Conservation (phyloP, 2,888 invertebrate genomes). For the Zelleria hepariella region DNA sequence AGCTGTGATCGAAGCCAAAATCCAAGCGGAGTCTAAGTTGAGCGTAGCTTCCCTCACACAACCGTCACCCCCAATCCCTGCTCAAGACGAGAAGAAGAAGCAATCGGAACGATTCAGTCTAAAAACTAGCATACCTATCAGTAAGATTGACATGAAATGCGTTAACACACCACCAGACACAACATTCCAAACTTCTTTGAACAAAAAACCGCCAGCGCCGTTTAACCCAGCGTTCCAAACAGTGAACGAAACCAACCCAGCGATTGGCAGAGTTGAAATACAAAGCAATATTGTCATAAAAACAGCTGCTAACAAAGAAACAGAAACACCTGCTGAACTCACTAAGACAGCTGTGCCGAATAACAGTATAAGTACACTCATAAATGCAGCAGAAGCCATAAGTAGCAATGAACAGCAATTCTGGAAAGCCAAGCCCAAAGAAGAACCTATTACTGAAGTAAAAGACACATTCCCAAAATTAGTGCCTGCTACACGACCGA, state of each 20-base stretch:
- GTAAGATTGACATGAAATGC: constrained; percentile 62
- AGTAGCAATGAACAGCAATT: constrained; percentile 44
- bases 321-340: constrained; percentile 19
- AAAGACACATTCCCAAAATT: constrained; percentile 24
- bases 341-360: constrained; percentile 16
- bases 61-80: constrained; percentile 35
- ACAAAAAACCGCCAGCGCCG: constrained; percentile 21
- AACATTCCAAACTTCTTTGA: constrained; percentile 23
- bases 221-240: constrained; percentile 32
- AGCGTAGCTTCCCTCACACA: constrained; percentile 44
- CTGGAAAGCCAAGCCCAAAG: constrained; percentile 28
- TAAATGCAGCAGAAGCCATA: constrained; percentile 51
- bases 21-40: constrained; percentile 37
- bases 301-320: constrained; percentile 33
- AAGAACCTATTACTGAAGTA: constrained; percentile 25
- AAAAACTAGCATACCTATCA: constrained; percentile 65
- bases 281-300: constrained; percentile 59
- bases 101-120: constrained; percentile 50
- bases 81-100: constrained; percentile 33
- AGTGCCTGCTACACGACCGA: constrained; percentile 19
- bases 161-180: constrained; percentile 37
- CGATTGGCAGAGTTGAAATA: constrained; percentile 41
- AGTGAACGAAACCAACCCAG: not conserved
- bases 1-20: constrained; percentile 26
- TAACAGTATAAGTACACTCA: constrained; percentile 41